Base-by-base conservation (phyloP, 2,888 invertebrate genomes). In the Panzeria rudis region DNA sequence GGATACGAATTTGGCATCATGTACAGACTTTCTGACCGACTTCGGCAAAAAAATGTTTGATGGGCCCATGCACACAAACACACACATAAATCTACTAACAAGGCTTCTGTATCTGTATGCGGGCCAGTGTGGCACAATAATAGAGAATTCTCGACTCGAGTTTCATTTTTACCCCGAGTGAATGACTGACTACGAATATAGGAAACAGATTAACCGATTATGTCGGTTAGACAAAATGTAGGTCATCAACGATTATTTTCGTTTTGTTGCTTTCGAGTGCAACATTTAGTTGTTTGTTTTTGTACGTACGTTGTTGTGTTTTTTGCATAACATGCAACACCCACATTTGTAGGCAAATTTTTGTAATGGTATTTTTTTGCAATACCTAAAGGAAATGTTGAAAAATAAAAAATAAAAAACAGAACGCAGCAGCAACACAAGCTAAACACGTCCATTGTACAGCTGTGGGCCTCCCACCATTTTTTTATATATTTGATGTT, bases 201-300 rank as follows among this genome's bases (percentile, higher is more conserved):
- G 73, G 73, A 64, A 75, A 73, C 50, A 85, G 84, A 81, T 85
- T 85, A 85, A 85, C 84, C 84, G 84, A 85, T 85, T 85, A 85
- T 82, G 56, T 73, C 81, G 68, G 81, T 85, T 81, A 73, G 32
- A 84, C 77, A 73, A 64, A 73, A 85, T 78, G 81, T 85, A 78
- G 84, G 84, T 85, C 84, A 81, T 62, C 84, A 81, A 75, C 81
- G 81, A 81, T 75, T 82, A 78, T 82, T 78, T 81, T 73, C 54
- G 20, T 64, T 56, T 64, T 83, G 61, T 23, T 73, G 75, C 41
- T 44, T 54, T 41, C 8, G 41, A 64, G 17, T 56, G 38, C 62
- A 73, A 68, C 77, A 50, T 80, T 76, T 69, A 47, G 66, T 66
- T 64, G 64, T 15, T 68, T 83, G 25, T 72, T 72, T 59, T 50